phyloP scores from a whole-genome alignment of 1,140 invertebrate species.

The Heliconius himera region DNA sequence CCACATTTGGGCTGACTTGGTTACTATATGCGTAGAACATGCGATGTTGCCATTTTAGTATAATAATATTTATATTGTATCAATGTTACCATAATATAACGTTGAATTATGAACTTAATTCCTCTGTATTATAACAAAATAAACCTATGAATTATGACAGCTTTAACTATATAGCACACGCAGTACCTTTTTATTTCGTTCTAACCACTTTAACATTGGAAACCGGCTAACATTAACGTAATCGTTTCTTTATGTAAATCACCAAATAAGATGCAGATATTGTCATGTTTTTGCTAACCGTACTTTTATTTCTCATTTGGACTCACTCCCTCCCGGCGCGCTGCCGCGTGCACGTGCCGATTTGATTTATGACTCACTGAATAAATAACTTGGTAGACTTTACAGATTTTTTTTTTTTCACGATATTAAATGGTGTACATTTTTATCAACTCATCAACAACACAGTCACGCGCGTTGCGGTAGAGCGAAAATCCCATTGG shows the following conservation, averaged over 20 bases:
- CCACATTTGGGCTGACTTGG: constrained; percentile 28
- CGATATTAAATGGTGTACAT: constrained; percentile 39
- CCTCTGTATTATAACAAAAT: background rate
- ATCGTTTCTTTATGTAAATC: constrained; percentile 9
- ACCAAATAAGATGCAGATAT: constrained; percentile 24
- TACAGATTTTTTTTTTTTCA: constrained; percentile 45
- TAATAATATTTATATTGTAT: background rate
- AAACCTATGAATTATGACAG: background rate
- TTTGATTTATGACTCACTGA: constrained; percentile 72
- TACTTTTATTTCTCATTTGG: constrained; percentile 36
- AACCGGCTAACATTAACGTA: background rate
- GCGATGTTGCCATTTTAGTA: constrained; percentile 22
- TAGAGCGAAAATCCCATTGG: constrained; percentile 29
- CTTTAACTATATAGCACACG: background rate
- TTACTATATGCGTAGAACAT: constrained; percentile 29
- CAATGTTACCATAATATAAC: background rate
- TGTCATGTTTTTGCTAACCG: constrained; percentile 33
- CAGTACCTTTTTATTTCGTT: background rate
- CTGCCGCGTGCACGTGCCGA: constrained; percentile 63
- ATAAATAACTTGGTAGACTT: constrained; percentile 66
- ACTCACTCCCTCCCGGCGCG: constrained; percentile 35
- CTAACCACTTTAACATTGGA: constrained; percentile 1
- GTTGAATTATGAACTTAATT: background rate
- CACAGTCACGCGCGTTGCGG: constrained; percentile 40
- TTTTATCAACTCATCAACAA: constrained; percentile 47